These are phyloP conservation scores for Pissodes strobi DNA, from an alignment of 1,140 invertebrate genomes.

Conservation along the genomic window DNA sequence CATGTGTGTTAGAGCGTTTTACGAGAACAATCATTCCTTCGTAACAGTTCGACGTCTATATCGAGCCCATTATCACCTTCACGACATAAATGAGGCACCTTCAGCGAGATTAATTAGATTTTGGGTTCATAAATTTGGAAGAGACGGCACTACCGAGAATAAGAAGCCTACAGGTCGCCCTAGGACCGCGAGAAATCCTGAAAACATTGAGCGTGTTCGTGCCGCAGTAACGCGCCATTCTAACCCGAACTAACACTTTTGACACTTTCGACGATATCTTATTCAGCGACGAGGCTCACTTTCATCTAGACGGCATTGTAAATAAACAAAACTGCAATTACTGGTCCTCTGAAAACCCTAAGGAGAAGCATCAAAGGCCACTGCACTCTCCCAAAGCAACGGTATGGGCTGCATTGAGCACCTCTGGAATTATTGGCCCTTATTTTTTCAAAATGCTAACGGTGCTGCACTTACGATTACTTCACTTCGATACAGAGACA, in stretches of 20 bases:
- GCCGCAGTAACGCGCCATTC: background rate
- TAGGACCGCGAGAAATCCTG: background rate
- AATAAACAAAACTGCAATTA: background rate
- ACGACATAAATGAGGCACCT: background rate
- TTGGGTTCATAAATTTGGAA: constrained; percentile 9
- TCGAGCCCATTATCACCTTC: background rate
- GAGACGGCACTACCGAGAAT: constrained; percentile 14
- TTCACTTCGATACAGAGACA: no score
- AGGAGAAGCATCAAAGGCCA: no score
- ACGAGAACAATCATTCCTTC: background rate
- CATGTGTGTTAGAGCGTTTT: background rate
- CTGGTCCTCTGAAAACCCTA: background rate
- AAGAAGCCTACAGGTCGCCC: background rate
- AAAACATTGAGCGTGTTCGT: constrained; percentile 1
- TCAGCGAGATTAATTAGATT: background rate
- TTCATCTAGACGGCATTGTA: no score
- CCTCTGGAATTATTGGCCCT: background rate
- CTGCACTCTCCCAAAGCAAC: no score
- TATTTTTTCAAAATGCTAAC: no score
- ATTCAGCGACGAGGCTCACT: no score
- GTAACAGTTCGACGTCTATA: background rate
- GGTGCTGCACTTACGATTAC: no score
- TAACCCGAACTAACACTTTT: background rate
- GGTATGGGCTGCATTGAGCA: no score
- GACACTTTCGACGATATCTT: constrained; percentile 3